A percentile compares a stretch with the other conserved stretches of the same genome.
These are phyloP conservation scores for Cyclophora punctaria DNA, from an alignment of 2,888 invertebrate genomes.

Conservation along the genomic window DNA sequence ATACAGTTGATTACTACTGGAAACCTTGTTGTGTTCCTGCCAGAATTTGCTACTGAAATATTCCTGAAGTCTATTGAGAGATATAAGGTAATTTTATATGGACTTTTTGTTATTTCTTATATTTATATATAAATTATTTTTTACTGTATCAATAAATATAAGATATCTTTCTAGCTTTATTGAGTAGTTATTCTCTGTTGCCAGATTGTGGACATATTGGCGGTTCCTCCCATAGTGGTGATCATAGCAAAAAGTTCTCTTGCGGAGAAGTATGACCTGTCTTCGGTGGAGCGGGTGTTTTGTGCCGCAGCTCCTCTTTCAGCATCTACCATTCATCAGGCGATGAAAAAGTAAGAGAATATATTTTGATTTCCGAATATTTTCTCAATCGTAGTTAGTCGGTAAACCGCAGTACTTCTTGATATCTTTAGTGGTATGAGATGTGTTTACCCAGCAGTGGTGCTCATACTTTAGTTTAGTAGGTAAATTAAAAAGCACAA, in stretches of 20 bases:
- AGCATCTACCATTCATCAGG: conserved; percentile 33
- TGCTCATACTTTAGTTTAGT: too few relatives aligned
- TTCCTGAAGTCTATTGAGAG: conserved; percentile 77
- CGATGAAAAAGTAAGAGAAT: conserved; percentile 35
- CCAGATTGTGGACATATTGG: conserved; percentile 37
- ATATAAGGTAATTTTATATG: conserved; percentile 57
- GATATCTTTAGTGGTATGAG: too few relatives aligned
- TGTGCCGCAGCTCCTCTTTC: conserved; percentile 53
- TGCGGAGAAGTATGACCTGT: conserved; percentile 43
- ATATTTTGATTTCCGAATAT: too few relatives aligned
- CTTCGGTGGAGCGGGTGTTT: conserved; percentile 35
- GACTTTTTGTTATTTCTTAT: background rate
- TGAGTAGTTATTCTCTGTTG: too few relatives aligned
- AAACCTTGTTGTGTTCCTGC: conserved; percentile 64
- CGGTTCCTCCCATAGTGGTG: conserved; percentile 51
- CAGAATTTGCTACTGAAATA: conserved; percentile 78
- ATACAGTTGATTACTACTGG: conserved; percentile 68
- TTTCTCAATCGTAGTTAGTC: too few relatives aligned
- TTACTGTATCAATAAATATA: too few relatives aligned
- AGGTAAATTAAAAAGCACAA: too few relatives aligned
- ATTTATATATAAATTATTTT: too few relatives aligned
- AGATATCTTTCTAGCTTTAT: too few relatives aligned
- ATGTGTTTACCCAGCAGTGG: too few relatives aligned
- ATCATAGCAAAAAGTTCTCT: conserved; percentile 43
- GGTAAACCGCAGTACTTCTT: too few relatives aligned